Evolutionary conservation across 2,113 vertebrate species (phyloP).

Genomic region (Entelurus aequoreus): DNA sequence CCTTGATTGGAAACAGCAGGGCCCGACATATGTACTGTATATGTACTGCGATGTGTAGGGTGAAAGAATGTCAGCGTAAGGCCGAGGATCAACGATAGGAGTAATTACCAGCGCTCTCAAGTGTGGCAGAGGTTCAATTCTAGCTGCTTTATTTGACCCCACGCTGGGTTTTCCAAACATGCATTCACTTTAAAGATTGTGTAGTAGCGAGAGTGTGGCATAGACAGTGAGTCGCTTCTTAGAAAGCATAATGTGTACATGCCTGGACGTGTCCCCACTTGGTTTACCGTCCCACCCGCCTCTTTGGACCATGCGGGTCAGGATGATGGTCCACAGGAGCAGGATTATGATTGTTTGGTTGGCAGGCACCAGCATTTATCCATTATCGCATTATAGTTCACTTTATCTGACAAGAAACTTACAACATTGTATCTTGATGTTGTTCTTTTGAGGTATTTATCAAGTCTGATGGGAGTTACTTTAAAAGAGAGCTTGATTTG

Average conservation of each 20-base stretch:
- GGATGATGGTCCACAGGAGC: conserved; percentile 20
- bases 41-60: background rate
- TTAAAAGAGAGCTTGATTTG: no score
- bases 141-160: background rate
- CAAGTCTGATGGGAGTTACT: no score
- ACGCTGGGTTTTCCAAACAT: background rate
- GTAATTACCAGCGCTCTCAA: background rate
- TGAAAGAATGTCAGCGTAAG: background rate
- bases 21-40: background rate
- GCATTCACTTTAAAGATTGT: no score
- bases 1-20: conserved; percentile 8
- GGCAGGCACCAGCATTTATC: conserved; percentile 15
- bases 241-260: conserved; percentile 60
- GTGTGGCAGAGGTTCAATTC: background rate
- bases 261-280: conserved; percentile 51
- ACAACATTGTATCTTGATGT: no score
- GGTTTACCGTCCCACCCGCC: conserved; percentile 44
- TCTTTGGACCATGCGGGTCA: conserved; percentile 31
- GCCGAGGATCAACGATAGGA: background rate
- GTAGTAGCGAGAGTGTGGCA: conserved; percentile 41
- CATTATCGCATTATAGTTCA: conserved; percentile 4
- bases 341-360: conserved; percentile 14
- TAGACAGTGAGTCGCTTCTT: conserved; percentile 64
- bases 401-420: background rate
- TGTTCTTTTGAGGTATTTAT: no score